These are phyloP conservation scores for Virgularia gustaviana DNA, from an alignment of 92 coral and sea anemone genomes.

Conservation along the genomic window DNA sequence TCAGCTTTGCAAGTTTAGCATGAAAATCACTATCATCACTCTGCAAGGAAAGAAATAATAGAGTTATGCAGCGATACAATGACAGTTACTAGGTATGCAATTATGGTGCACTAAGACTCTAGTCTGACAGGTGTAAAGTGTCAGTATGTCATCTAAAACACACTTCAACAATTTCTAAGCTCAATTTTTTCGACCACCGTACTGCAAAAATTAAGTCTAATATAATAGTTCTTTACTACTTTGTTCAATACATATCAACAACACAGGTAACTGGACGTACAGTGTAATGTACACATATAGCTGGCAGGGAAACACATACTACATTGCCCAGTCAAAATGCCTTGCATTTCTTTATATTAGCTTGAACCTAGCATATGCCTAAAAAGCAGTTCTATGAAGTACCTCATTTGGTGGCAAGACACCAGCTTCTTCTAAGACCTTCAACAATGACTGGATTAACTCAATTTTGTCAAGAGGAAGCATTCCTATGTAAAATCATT, in stretches of 20 bases:
- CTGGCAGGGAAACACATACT: neutral
- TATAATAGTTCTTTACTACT: too few relatives aligned
- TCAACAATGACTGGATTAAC: conserved; percentile 74
- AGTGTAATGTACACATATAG: too few relatives aligned
- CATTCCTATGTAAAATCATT: conserved; percentile 51
- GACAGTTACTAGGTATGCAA: neutral
- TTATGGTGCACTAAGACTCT: neutral
- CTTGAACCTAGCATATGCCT: neutral
- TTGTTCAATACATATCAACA: too few relatives aligned
- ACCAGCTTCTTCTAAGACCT: conserved; percentile 72
- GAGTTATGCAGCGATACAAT: neutral
- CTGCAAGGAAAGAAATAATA: conserved; percentile 44
- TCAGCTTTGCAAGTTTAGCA: conserved; percentile 80
- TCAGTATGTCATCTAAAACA: neutral
- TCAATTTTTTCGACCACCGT: too few relatives aligned
- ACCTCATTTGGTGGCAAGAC: conserved; percentile 72
- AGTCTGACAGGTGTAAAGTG: neutral
- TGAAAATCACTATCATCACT: conserved; percentile 81
- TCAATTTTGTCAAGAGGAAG: conserved; percentile 87
- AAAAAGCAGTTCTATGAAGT: too few relatives aligned
- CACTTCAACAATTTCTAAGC: neutral
- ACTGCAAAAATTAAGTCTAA: too few relatives aligned
- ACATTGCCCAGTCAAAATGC: neutral
- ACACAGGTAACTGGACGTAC: too few relatives aligned
- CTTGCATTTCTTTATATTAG: too few relatives aligned